Evolutionary conservation across 2,113 vertebrate species (phyloP), one percentile per base, ranked within the genome.

Genomic region (Melanerpes formicivorus): DNA sequence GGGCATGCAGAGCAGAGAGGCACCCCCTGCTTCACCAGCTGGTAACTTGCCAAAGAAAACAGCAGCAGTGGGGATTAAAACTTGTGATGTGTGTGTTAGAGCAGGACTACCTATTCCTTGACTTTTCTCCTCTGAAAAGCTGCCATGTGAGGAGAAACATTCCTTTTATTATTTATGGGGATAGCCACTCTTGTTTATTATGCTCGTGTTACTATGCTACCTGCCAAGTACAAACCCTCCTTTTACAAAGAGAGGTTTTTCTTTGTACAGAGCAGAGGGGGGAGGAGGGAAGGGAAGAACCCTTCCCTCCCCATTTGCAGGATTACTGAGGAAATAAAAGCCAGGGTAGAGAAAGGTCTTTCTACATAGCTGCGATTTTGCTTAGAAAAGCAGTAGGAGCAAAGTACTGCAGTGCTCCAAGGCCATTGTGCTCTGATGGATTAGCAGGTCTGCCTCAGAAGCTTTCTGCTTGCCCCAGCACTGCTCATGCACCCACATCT

Each of bases 141-240:
- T 91, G 91, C 76, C 91, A 46, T 88, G 71, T 85, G 90, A 94
- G 75, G 46, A 95, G 83, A 95, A 96, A 92, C 92, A 95, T 92
- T 96, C 92, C 80, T 95, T 93, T 91, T 95, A 89, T 93, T 96
- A 96, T 96, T 96, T 95, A 96, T 94, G 94, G 78, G 90, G 93
- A 96, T 90, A 93, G 82, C 81, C 87, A 86, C 94, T 94, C 77
- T 90, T 91, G 73, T 94, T 96, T 95, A 91, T 84, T 94, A 91
- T 90, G 67, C 82, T 97, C 85, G 60, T 91, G 94, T 96, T 96
- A 93, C 93, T 92, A 48, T 52, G 59, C 54, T 93, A 81, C 85
- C 88, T 86, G 89, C 90, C 93, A 94, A 95, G 93, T 84, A 96
- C 90, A 88, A 93, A 77, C 79, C n/a, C 56, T 80, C 80, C 94